Percentiles rank a stretch among this genome's conserved stretches.
These are phyloP conservation scores for Rhinolophus ferrumequinum DNA, from an alignment of 2,113 vertebrate genomes.

Conservation along the genomic window DNA sequence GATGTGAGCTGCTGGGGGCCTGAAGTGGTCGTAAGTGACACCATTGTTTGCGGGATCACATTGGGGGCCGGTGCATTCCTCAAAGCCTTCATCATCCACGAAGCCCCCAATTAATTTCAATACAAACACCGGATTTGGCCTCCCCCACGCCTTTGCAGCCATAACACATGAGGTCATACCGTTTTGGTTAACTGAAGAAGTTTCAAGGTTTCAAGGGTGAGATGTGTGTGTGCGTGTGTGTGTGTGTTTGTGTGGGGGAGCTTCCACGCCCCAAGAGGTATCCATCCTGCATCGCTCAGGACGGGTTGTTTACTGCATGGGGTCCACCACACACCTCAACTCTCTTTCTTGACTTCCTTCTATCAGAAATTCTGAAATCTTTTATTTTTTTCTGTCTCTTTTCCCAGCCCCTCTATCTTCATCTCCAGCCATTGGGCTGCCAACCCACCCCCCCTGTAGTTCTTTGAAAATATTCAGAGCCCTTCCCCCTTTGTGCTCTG, in stretches of 20 bases:
- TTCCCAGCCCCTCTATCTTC: not conserved
- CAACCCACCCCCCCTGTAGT: rapidly evolving
- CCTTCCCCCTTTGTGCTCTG: not conserved
- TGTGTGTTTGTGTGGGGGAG: not conserved
- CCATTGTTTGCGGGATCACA: conserved; percentile 61
- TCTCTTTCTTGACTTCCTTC: not conserved
- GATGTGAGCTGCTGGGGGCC: conserved; percentile 48
- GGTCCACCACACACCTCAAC: not conserved
- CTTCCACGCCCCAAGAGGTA: not conserved
- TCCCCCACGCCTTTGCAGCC: conserved; percentile 76
- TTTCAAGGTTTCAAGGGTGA: not conserved
- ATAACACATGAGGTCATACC: conserved; percentile 87
- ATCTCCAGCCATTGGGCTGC: not conserved
- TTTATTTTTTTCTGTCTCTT: not conserved
- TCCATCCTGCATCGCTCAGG: not conserved
- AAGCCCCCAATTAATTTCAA: conserved; percentile 82
- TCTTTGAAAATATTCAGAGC: not conserved
- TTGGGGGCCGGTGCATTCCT: conserved; percentile 80
- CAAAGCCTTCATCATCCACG: conserved; percentile 81
- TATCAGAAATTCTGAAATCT: not conserved
- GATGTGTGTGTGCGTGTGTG: too few species aligned
- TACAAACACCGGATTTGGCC: conserved; percentile 79
- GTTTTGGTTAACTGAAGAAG: conserved; percentile 75
- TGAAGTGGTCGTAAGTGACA: conserved; percentile 60
- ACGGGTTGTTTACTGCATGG: not conserved